phyloP scores from a whole-genome alignment of 2,888 invertebrate species.

The Brachypalpus laphriformis region DNA sequence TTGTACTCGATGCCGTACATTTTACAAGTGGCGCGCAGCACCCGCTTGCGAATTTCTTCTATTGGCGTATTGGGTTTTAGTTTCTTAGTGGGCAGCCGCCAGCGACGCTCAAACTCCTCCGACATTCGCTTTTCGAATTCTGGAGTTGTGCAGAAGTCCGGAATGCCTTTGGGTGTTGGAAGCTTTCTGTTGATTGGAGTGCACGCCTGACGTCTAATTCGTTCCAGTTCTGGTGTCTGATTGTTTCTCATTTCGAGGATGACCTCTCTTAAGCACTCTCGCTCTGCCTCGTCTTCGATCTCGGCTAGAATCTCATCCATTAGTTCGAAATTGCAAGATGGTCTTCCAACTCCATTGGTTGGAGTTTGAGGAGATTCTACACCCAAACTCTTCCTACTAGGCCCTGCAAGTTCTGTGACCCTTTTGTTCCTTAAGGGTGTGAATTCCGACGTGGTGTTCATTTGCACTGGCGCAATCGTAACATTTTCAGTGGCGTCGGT shows the following conservation, averaged over 20 bases:
- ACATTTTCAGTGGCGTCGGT: slow-evolving; percentile 74
- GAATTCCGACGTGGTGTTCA: slow-evolving; percentile 69
- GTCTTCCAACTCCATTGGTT: slow-evolving; percentile 73
- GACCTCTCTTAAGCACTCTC: slow-evolving; percentile 79
- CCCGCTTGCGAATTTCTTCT: slow-evolving; percentile 79
- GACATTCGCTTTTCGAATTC: slow-evolving; percentile 81
- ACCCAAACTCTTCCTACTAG: slow-evolving; percentile 64
- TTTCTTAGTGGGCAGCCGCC: slow-evolving; percentile 80
- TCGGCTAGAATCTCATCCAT: slow-evolving; percentile 79
- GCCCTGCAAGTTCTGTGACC: slow-evolving; percentile 79
- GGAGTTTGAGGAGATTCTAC: slow-evolving; percentile 81
- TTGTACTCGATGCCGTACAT: slow-evolving; percentile 78
- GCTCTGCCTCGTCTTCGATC: slow-evolving; percentile 79
- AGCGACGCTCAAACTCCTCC: slow-evolving; percentile 80
- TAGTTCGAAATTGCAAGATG: slow-evolving; percentile 76
- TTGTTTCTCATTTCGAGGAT: slow-evolving; percentile 80
- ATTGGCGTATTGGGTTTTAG: slow-evolving; percentile 80
- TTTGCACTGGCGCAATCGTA: not conserved
- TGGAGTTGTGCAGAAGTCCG: slow-evolving; percentile 81
- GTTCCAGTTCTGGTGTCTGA: slow-evolving; percentile 80
- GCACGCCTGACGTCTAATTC: slow-evolving; percentile 80
- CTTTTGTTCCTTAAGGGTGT: slow-evolving; percentile 80
- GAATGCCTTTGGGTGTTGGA: slow-evolving; percentile 78
- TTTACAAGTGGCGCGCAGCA: slow-evolving; percentile 80
- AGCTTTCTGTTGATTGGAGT: slow-evolving; percentile 80